Conservation (phyloP, 2,797 vertebrate species). For the Tinamus major region DNA sequence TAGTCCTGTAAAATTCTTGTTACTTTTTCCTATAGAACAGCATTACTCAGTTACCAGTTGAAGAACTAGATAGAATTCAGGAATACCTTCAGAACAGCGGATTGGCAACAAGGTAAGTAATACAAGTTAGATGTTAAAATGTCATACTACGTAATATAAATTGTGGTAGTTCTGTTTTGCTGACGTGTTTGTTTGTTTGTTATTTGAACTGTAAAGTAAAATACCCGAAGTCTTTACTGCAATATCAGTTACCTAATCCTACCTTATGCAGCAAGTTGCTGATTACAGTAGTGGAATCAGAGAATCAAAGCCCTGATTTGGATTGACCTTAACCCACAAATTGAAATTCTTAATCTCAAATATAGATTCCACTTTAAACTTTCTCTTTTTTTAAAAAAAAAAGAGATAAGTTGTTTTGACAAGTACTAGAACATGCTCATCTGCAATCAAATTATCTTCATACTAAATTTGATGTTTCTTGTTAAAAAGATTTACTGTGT, state of each 20-base stretch:
- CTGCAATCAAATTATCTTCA: neutral
- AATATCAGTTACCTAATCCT: too few species aligned
- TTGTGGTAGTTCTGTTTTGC: neutral
- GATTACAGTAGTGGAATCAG: neutral
- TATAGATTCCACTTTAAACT: neutral
- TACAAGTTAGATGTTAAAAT: neutral
- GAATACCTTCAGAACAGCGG: constrained; percentile 93
- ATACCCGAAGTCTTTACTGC: neutral
- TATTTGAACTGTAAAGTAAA: neutral
- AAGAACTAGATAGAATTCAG: constrained; percentile 94
- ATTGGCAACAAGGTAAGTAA: constrained; percentile 90
- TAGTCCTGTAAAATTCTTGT: neutral
- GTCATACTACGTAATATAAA: neutral
- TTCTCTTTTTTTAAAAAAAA: neutral
- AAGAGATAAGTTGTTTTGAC: neutral
- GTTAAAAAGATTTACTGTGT: neutral
- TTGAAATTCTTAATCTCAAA: neutral
- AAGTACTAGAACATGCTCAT: neutral
- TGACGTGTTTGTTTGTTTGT: too few species aligned
- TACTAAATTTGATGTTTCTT: neutral
- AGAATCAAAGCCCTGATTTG: neutral
- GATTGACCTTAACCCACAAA: neutral
- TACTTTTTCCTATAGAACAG: constrained; percentile 86
- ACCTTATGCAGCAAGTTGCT: neutral
- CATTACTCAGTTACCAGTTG: constrained; percentile 90